These are phyloP conservation scores for Macaria notata DNA, from an alignment of 2,888 invertebrate species.

Conservation along the genomic window DNA sequence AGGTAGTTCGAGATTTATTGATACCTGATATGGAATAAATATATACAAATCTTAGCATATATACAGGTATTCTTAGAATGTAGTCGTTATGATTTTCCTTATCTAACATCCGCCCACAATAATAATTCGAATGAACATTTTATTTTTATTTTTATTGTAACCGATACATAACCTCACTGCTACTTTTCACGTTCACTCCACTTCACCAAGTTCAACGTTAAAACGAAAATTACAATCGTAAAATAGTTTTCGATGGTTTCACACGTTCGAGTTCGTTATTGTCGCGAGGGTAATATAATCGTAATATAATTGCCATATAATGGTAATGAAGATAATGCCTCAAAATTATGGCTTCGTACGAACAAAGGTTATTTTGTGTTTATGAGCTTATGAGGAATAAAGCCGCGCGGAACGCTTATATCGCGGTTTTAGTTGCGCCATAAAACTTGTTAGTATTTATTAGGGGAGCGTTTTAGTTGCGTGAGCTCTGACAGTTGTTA, in stretches of 20 bases:
- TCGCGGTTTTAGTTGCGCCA: not conserved
- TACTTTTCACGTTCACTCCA: not conserved
- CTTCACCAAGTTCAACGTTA: not conserved
- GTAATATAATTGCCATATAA: constrained; percentile 22
- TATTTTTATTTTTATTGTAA: no score
- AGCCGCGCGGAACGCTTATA: constrained; percentile 10
- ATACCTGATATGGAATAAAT: no score
- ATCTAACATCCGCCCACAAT: no score
- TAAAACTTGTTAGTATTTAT: constrained; percentile 2
- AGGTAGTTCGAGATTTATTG: no score
- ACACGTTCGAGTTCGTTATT: constrained; percentile 24
- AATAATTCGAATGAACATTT: no score
- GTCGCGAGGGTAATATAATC: constrained; percentile 15
- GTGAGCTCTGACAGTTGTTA: not conserved
- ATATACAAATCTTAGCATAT: no score
- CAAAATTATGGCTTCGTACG: constrained; percentile 21
- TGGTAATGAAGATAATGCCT: constrained; percentile 19
- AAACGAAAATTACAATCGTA: constrained; percentile 15
- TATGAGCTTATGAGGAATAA: constrained; percentile 16
- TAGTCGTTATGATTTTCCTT: no score
- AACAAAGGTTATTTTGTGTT: constrained; percentile 25
- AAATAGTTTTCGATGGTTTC: constrained; percentile 23
- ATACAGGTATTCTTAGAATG: no score
- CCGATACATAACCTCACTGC: not conserved
- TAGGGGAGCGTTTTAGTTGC: not conserved